phyloP scores from a whole-genome alignment of 2,888 invertebrate species.

The Thymelicus sylvestris region DNA sequence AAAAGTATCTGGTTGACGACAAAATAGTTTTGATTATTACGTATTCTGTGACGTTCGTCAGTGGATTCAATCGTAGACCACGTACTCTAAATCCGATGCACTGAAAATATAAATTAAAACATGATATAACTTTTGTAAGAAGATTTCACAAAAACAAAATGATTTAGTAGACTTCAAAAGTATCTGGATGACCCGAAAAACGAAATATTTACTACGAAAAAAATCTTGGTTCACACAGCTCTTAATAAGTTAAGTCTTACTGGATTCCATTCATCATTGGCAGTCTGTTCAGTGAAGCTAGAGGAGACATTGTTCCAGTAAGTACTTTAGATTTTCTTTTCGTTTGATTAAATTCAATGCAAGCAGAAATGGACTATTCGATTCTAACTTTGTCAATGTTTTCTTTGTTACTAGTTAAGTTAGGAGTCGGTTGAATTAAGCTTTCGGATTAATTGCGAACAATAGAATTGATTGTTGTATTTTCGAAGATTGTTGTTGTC shows the following conservation, averaged over 20 bases:
- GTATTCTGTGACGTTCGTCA: too few species aligned
- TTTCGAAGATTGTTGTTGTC: neutral
- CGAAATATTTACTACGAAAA: too few species aligned
- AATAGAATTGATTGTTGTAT: neutral
- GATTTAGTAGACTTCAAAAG: too few species aligned
- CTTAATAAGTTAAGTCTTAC: neutral
- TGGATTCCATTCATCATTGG: neutral
- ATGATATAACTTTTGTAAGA: too few species aligned
- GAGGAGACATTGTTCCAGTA: slow-evolving; percentile 22
- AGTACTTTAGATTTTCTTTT: slow-evolving; percentile 18
- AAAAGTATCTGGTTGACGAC: too few species aligned
- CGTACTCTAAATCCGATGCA: too few species aligned
- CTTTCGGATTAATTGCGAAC: slow-evolving; percentile 9
- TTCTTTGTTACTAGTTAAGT: slow-evolving; percentile 15
- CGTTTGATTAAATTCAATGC: slow-evolving; percentile 30
- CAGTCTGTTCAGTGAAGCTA: neutral
- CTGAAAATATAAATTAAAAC: too few species aligned
- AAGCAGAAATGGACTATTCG: slow-evolving; percentile 22
- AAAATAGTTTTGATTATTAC: too few species aligned
- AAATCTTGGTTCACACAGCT: too few species aligned
- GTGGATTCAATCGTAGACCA: too few species aligned
- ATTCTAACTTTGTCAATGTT: slow-evolving; percentile 27
- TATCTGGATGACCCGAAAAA: too few species aligned
- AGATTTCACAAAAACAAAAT: too few species aligned
- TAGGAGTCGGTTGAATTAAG: slow-evolving; percentile 12